These are phyloP conservation scores for Bombus difficillimus DNA, from an alignment of 1,140 invertebrate species.

Conservation along the genomic window DNA sequence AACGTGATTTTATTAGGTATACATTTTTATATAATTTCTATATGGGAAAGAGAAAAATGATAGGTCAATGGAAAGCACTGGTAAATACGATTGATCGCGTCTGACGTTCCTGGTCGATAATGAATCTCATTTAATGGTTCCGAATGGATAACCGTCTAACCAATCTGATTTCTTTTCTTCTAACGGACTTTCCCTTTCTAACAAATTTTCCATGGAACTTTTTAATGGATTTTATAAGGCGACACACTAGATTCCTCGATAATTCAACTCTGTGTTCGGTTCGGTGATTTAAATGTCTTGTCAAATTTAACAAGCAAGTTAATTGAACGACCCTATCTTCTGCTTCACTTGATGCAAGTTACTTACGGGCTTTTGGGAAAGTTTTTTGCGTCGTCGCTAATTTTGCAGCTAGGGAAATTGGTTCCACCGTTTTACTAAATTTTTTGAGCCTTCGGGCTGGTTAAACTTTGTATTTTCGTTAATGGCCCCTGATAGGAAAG, in stretches of 20 bases:
- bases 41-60: neutral
- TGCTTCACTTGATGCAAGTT: constrained; percentile 25
- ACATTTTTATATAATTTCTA: no score
- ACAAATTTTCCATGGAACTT: neutral
- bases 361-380: constrained; percentile 40
- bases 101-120: neutral
- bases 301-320: constrained; percentile 54
- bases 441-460: no score
- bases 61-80: neutral
- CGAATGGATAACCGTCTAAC: neutral
- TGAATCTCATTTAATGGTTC: neutral
- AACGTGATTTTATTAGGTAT: no score
- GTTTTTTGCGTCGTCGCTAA: constrained; percentile 9
- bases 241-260: constrained; percentile 25
- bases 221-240: constrained; percentile 24
- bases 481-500: no score
- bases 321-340: constrained; percentile 40
- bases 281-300: constrained; percentile 52
- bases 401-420: no score
- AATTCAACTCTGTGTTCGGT: constrained; percentile 44
- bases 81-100: neutral
- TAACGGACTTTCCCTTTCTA: neutral
- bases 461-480: no score
- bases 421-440: no score
- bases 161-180: neutral